phyloP scores from a whole-genome alignment of 1,140 invertebrate species.

The Mylabris phalerata region DNA sequence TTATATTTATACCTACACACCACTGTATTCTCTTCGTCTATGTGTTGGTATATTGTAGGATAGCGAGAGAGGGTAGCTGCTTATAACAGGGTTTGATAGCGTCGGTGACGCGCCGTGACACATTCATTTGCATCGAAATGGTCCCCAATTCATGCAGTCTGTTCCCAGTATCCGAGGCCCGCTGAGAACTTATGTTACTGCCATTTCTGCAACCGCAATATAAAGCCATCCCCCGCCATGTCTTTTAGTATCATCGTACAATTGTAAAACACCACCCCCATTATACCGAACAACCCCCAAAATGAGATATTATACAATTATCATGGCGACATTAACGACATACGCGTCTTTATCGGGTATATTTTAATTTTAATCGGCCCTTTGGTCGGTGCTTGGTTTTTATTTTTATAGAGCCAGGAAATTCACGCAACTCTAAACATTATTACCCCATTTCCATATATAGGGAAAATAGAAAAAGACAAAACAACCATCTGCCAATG shows the following conservation, averaged over 20 bases:
- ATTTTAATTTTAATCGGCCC: neutral
- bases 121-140: slow-evolving; percentile 28
- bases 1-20: neutral
- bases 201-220: slow-evolving; percentile 12
- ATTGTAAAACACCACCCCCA: no score
- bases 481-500: no score
- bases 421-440: no score
- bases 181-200: slow-evolving; percentile 21
- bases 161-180: slow-evolving; percentile 15
- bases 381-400: neutral
- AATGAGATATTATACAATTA: slow-evolving; percentile 3
- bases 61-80: no score
- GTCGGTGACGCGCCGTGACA: slow-evolving; percentile 19
- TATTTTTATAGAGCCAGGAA: no score
- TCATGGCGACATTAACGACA: neutral
- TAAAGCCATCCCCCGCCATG: slow-evolving; percentile 4
- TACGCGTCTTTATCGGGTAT: neutral
- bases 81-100: slow-evolving; percentile 13
- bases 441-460: no score
- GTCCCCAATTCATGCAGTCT: slow-evolving; percentile 27
- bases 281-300: neutral
- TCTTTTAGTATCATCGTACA: slow-evolving; percentile 6
- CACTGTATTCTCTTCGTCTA: no score
- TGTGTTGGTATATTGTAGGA: no score
- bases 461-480: no score